Percentiles rank a stretch among this genome's conserved stretches.
Conservation (phyloP, 2,113 vertebrate genomes). For the Siniperca knerii region DNA sequence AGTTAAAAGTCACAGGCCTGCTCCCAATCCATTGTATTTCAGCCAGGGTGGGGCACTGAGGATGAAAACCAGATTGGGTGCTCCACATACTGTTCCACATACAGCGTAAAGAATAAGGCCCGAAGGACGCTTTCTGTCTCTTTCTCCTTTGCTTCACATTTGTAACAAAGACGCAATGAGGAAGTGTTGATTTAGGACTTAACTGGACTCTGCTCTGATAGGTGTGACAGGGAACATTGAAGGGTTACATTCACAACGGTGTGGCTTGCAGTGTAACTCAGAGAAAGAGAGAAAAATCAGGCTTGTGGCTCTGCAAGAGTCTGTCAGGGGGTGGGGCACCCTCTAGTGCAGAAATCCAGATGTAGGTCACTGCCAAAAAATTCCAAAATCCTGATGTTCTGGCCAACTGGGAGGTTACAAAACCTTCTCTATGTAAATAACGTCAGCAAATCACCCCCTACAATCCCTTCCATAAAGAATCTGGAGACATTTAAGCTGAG, state of each 20-base stretch:
- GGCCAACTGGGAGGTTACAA: constrained; percentile 80
- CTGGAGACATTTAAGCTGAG: constrained; percentile 84
- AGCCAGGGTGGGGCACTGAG: constrained; percentile 74
- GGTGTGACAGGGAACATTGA: constrained; percentile 59
- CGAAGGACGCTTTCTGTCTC: constrained; percentile 42
- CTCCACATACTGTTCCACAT: constrained; percentile 58
- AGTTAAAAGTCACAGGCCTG: constrained; percentile 82
- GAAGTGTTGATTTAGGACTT: constrained; percentile 64
- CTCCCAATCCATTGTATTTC: constrained; percentile 81
- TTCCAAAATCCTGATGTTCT: constrained; percentile 83
- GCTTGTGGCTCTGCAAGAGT: constrained; percentile 66
- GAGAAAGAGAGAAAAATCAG: constrained; percentile 50
- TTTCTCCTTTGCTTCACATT: constrained; percentile 45
- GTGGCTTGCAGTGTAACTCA: constrained; percentile 21
- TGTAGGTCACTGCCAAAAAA: constrained; percentile 86
- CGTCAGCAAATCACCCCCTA: constrained; percentile 80
- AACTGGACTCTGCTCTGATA: constrained; percentile 46
- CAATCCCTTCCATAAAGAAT: constrained; percentile 79
- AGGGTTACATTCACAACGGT: constrained; percentile 41
- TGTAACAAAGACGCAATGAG: constrained; percentile 41
- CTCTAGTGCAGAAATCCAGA: constrained; percentile 84
- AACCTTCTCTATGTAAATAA: constrained; percentile 83
- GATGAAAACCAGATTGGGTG: constrained; percentile 81
- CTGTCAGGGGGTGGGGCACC: constrained; percentile 70
- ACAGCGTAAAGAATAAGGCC: constrained; percentile 54